Conservation (phyloP, 2,113 vertebrate species). For the Triplophysa tibetana region DNA sequence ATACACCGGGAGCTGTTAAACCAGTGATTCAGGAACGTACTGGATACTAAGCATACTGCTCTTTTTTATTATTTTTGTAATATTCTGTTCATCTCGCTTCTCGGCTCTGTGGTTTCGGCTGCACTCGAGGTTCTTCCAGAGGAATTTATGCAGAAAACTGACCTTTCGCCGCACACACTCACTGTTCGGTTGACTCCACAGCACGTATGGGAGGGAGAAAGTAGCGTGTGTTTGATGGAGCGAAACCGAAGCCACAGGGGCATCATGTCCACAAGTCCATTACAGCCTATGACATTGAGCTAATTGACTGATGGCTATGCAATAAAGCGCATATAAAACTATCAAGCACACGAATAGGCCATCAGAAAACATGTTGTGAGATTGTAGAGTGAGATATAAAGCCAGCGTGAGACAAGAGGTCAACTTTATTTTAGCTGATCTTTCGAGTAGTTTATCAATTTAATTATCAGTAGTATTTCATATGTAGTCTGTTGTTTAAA, state of each 20-base stretch:
- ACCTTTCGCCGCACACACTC: constrained; percentile 60
- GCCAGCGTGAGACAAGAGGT: not conserved
- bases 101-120: constrained; percentile 7
- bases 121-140: constrained; percentile 12
- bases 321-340: constrained; percentile 50
- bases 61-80: not conserved
- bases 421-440: not conserved
- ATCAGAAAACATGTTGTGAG: not conserved
- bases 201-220: constrained; percentile 32
- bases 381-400: too few relatives aligned
- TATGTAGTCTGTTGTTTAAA: too few relatives aligned
- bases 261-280: constrained; percentile 61
- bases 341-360: constrained; percentile 23
- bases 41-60: too few relatives aligned
- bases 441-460: not conserved
- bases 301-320: constrained; percentile 63
- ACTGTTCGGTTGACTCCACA: constrained; percentile 48
- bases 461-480: not conserved
- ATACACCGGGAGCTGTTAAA: not conserved
- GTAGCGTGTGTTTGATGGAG: constrained; percentile 54
- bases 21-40: not conserved
- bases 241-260: constrained; percentile 60
- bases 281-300: constrained; percentile 65
- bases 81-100: not conserved
- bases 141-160: constrained; percentile 61